Conservation (phyloP, 1,140 invertebrate genomes). For the Heliconius hermathena region DNA sequence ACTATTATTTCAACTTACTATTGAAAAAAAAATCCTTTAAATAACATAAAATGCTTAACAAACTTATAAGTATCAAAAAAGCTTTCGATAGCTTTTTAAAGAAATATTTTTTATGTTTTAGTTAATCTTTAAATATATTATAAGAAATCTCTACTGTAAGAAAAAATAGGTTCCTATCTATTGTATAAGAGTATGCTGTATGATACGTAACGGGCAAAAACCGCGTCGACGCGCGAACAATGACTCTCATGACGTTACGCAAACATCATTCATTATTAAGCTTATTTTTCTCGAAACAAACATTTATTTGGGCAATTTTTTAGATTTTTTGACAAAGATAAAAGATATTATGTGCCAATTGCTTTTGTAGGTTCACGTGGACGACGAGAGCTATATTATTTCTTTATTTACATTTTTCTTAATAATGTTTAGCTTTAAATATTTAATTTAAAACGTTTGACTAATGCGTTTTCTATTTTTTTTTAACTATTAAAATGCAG, state of each 20-base stretch:
- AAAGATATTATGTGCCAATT: conserved; percentile 10
- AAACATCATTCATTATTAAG: conserved; percentile 23
- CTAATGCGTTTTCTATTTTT: neutral
- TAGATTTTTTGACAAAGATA: conserved; percentile 16
- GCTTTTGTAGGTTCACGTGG: neutral
- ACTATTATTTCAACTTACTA: neutral
- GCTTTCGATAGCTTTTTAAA: neutral
- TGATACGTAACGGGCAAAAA: conserved; percentile 20
- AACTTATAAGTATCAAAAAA: neutral
- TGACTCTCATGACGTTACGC: conserved; percentile 30
- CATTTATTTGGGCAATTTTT: conserved; percentile 20
- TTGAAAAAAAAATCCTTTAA: neutral
- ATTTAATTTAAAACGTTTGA: neutral
- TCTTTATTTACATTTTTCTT: too few species aligned
- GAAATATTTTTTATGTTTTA: neutral
- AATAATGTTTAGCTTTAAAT: too few species aligned
- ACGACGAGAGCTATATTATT: neutral
- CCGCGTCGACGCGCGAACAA: conserved; percentile 12
- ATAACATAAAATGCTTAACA: neutral
- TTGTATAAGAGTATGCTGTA: conserved; percentile 2
- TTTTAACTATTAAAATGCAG: neutral
- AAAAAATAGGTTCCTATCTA: neutral
- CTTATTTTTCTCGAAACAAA: conserved; percentile 15
- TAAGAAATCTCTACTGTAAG: neutral
- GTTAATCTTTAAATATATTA: neutral